Conservation (phyloP, 2,888 invertebrate species). For the Drosophila stalkeri region DNA sequence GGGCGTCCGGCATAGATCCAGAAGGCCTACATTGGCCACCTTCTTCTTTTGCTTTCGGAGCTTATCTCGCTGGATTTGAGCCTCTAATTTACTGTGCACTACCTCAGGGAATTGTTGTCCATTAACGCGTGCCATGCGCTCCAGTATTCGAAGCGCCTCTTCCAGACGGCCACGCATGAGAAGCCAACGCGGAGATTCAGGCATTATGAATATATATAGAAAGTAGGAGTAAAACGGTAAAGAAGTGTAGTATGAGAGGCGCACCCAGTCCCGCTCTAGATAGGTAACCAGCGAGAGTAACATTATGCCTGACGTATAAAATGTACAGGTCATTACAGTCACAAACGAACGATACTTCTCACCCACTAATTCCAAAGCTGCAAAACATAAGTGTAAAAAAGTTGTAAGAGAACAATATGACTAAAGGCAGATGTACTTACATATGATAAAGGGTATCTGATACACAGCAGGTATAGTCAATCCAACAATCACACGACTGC, state of each 20-base stretch:
- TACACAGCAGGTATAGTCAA: conserved; percentile 96
- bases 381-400: neutral
- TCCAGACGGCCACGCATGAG: conserved; percentile 92
- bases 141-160: conserved; percentile 92
- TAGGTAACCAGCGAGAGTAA: conserved; percentile 94
- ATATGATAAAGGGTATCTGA: conserved; percentile 97
- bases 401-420: neutral
- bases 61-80: conserved; percentile 89
- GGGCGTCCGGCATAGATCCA: conserved; percentile 88
- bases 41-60: conserved; percentile 86
- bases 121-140: conserved; percentile 92
- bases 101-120: conserved; percentile 90
- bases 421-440: conserved; percentile 87
- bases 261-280: conserved; percentile 93
- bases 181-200: conserved; percentile 97
- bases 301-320: conserved; percentile 94
- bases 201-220: conserved; percentile 93
- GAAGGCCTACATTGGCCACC: conserved; percentile 83
- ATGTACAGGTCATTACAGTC: conserved; percentile 95
- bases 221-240: conserved; percentile 94
- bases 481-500: conserved; percentile 93
- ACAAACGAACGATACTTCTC: conserved; percentile 96
- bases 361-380: conserved; percentile 96
- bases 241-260: conserved; percentile 92
- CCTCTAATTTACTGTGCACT: conserved; percentile 90